These are phyloP conservation scores for Malurus melanocephalus DNA, from an alignment of 2,113 vertebrate genomes.

Conservation along the genomic window DNA sequence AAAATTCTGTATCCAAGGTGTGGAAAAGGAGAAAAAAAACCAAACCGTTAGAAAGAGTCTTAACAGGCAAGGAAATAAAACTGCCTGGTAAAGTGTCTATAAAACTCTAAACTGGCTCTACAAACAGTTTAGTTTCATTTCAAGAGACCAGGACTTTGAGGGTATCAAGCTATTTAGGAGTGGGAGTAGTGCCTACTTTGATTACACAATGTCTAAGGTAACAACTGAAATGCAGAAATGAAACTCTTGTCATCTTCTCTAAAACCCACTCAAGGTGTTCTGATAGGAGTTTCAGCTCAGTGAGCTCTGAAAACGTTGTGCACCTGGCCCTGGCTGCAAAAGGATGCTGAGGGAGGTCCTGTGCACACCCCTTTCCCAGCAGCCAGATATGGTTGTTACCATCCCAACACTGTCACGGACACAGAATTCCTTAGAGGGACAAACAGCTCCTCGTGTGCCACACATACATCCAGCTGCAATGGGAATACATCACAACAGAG, in stretches of 20 bases:
- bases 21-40: background rate
- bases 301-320: background rate
- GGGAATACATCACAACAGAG: background rate
- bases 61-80: slow-evolving; percentile 21
- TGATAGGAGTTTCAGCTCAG: slow-evolving; percentile 16
- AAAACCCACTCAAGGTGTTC: background rate
- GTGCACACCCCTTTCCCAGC: background rate
- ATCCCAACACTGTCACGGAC: background rate
- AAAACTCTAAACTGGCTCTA: slow-evolving; percentile 52
- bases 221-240: slow-evolving; percentile 45
- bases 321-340: background rate
- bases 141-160: slow-evolving; percentile 34
- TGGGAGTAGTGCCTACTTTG: background rate
- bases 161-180: background rate
- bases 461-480: background rate
- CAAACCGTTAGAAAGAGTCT: background rate
- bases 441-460: background rate
- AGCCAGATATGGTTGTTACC: background rate
- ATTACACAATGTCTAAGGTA: background rate
- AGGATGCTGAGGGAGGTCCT: background rate
- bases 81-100: slow-evolving; percentile 24
- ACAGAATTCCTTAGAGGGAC: slow-evolving; percentile 16
- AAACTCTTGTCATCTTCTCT: background rate
- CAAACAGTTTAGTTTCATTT: slow-evolving; percentile 42
- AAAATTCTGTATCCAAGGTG: slow-evolving; percentile 21